These are phyloP conservation scores for Acronicta alni DNA, from an alignment of 2,888 invertebrate genomes.

Conservation along the genomic window DNA sequence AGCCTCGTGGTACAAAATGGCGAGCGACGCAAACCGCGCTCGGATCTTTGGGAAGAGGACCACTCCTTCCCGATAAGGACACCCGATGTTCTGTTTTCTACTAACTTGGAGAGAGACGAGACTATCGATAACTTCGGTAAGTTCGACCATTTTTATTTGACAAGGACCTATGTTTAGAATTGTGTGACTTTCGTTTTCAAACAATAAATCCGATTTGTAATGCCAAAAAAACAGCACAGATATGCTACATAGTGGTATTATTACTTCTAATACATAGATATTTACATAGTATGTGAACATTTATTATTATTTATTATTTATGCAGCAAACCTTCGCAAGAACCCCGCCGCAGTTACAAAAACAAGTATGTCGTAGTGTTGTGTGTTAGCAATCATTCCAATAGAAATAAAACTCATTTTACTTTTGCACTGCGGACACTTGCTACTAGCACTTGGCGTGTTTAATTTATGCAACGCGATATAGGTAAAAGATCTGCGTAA, in stretches of 20 bases:
- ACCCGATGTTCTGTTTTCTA: slow-evolving; percentile 91
- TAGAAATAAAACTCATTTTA: neutral
- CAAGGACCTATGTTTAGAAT: no score
- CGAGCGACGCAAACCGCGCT: slow-evolving; percentile 91
- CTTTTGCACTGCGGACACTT: neutral
- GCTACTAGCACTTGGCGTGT: neutral
- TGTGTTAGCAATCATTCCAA: slow-evolving; percentile 63
- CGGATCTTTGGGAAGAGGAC: slow-evolving; percentile 93
- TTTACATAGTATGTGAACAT: slow-evolving; percentile 17
- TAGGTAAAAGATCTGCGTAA: neutral
- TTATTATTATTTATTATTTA: slow-evolving; percentile 41
- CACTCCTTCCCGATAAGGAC: slow-evolving; percentile 85
- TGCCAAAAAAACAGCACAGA: no score
- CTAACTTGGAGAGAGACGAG: slow-evolving; percentile 94
- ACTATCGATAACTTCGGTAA: slow-evolving; percentile 95
- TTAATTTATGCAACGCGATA: neutral
- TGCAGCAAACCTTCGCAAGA: slow-evolving; percentile 82
- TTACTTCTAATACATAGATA: no score
- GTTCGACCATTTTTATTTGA: slow-evolving; percentile 45
- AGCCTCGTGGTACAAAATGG: slow-evolving; percentile 93
- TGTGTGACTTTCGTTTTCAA: no score
- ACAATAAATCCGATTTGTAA: no score
- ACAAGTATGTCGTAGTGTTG: slow-evolving; percentile 79
- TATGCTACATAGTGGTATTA: no score
- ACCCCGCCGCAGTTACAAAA: slow-evolving; percentile 66